phyloP scores from a whole-genome alignment of 1,140 invertebrate genomes.

The Pristionchus pacificus region DNA sequence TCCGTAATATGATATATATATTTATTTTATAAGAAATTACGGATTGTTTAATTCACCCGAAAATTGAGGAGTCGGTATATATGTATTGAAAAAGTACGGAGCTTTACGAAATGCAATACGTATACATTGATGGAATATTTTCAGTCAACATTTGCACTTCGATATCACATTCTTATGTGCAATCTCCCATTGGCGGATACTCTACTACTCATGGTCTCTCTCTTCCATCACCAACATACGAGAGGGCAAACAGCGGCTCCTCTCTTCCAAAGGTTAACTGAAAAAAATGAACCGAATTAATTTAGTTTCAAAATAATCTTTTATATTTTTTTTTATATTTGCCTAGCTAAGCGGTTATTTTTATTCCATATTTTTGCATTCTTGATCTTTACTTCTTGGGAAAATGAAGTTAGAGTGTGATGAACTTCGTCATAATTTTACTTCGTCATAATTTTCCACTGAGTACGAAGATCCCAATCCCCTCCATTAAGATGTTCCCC shows the following conservation, averaged over 20 bases:
- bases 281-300: no score
- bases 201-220: background rate
- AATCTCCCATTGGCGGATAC: background rate
- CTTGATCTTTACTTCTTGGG: background rate
- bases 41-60: no score
- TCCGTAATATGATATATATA: no score
- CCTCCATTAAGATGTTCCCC: no score
- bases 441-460: background rate
- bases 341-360: background rate
- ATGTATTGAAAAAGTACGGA: no score
- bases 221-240: background rate
- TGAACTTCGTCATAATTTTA: background rate
- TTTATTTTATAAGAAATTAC: no score
- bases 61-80: no score
- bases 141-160: background rate
- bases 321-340: background rate
- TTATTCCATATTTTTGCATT: background rate
- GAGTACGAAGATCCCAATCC: no score
- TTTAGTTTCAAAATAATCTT: no score
- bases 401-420: background rate
- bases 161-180: background rate
- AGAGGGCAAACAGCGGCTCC: background rate
- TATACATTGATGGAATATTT: no score
- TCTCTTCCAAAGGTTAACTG: background rate
- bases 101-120: no score